Base-by-base conservation (phyloP, 2,113 vertebrate species). In the Equus quagga region DNA sequence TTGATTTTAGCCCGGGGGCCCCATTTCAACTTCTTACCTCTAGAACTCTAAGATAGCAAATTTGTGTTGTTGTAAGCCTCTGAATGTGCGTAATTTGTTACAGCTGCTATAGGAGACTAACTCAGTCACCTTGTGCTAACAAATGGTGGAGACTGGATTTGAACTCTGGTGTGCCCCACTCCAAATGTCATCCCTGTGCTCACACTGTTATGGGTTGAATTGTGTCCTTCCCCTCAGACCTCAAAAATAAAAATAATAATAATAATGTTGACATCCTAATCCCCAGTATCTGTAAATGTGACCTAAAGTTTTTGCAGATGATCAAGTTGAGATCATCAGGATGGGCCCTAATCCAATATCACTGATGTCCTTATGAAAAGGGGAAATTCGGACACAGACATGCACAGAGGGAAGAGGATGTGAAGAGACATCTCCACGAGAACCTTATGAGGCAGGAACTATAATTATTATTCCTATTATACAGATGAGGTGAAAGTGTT, bases 191-290 rank as follows among this genome's bases (percentile, higher is more conserved):
- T 36, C 13, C 46, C 33, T 15, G 2, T 0, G 26, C 62, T 79
- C 88, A 44, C 41, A 49, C 28, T 46, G 5, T 24, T 13, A 33
- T 13, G 14, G 17, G 4, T 2, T 62, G 24, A 60, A 73, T 14
- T 36, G 0, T 5, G 11, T 19, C 8, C 8, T 8, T 3, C 7
- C 3, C 65, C 11, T 44, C 56, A 5, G 8, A 23, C 23, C 28
- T 24, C 2, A 8, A 60, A 26, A 56, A 70, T 41, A 41, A 41
- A 41, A 41, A 41, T 41, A 41, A 31, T 21, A 49, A 85, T 15
- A 41, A 28, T 56, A 62, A 33, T 44, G 51, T 2, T 75, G 58
- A 78, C 26, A 12, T 46, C 33, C 8, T 70, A 92, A 82, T 62
- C 67, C 33, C 18, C 41, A 54, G 6, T 41, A 41, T 96, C 41